Evolutionary conservation across 2,797 vertebrate genomes (phyloP).

Genomic region (Pagetopsis macropterus): DNA sequence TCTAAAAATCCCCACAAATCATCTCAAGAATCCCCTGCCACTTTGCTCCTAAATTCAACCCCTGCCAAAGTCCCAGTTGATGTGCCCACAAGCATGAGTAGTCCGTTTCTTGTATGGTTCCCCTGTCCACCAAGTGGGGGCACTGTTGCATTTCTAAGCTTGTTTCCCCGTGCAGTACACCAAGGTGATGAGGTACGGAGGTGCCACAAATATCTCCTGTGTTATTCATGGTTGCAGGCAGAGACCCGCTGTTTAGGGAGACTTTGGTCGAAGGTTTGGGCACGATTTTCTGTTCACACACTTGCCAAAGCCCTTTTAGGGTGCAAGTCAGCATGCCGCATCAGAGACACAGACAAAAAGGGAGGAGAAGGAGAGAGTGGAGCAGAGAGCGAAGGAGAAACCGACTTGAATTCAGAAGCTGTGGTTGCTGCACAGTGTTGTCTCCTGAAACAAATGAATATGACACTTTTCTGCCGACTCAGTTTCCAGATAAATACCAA

Average conservation of each 20-base stretch:
- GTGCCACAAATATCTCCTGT: constrained; percentile 43
- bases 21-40: constrained; percentile 73
- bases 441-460: constrained; percentile 60
- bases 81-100: constrained; percentile 44
- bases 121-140: constrained; percentile 62
- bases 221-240: constrained; percentile 66
- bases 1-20: constrained; percentile 72
- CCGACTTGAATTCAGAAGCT: constrained; percentile 30
- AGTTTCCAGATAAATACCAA: constrained; percentile 59
- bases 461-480: constrained; percentile 57
- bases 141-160: constrained; percentile 75
- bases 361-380: neutral
- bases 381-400: constrained; percentile 2
- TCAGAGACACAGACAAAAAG: constrained; percentile 39
- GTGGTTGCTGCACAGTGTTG: constrained; percentile 42
- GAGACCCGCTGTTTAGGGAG: constrained; percentile 64
- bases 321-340: constrained; percentile 54
- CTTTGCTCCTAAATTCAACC: constrained; percentile 68
- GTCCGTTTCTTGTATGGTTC: constrained; percentile 38
- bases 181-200: constrained; percentile 38
- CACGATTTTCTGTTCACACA: constrained; percentile 63
- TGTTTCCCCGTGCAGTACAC: constrained; percentile 18
- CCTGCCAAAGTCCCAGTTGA: constrained; percentile 60
- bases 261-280: constrained; percentile 71
- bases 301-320: constrained; percentile 64